Evolutionary conservation across 2,797 vertebrate species (phyloP), one percentile per base, ranked within the genome.

Genomic region (Rhynchotus rufescens): DNA sequence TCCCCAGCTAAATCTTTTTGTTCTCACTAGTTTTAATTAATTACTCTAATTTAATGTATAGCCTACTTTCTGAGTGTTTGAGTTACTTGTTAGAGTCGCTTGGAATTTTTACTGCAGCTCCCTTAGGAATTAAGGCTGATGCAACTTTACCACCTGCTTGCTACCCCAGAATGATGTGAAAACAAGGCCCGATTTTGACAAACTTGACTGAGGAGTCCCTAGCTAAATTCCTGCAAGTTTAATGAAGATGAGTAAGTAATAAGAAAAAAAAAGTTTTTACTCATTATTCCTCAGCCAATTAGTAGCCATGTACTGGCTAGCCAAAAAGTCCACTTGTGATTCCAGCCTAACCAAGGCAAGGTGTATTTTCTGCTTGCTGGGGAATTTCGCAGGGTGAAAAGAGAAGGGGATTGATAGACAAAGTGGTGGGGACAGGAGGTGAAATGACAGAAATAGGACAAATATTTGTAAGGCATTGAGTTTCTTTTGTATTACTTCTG

Each of bases 251-350:
- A 86, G 30, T 74, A 71, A 86, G 61, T 74, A 49, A 28, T 81
- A 88, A 54, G 82, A 93, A 95, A 93, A 95, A 93, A 88, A 71
- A 25, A 81, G 60, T 73, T 85, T 80, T 49, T 90, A 61, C 10
- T 90, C 92, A 86, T 91, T 88, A 82, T 74, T 40, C 13, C 25
- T 74, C 86, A 45, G 64, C 22, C 88, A 84, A 77, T 82, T 74
- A 88, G 17, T 60, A 88, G 66, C 47, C 2, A 1, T 56, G 30
- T 82, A 61, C 49, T 47, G 75, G 61, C 65, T 84, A 84, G 57
- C 59, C 61, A 82, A 80, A 79, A 23, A 90, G 36, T 15, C 68
- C 86, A 75, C 57, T 82, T 47, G 25, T 4, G 8, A 54, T 84
- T 69, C 49, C 62, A 68, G 51, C 10, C 49, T 85, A 67, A 80